Conservation (phyloP, 2,113 vertebrate species). For the Addax nasomaculatus region DNA sequence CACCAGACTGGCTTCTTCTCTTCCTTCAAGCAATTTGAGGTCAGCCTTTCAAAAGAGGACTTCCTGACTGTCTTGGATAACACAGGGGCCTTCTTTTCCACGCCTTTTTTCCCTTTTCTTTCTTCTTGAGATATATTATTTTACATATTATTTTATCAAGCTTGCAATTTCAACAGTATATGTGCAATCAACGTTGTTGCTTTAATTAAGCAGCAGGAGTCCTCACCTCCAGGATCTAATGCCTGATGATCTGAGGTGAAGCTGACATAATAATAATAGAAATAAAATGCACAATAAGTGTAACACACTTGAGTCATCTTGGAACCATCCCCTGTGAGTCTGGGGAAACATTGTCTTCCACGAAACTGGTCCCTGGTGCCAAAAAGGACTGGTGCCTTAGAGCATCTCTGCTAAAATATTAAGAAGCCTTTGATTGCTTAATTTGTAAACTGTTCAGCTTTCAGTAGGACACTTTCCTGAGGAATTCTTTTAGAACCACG, state of each 20-base stretch:
- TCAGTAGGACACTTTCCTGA: not conserved
- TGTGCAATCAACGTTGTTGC: not conserved
- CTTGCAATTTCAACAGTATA: not conserved
- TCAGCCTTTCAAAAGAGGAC: not conserved
- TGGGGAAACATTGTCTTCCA: not conserved
- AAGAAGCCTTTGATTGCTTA: not conserved
- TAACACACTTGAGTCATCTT: not conserved
- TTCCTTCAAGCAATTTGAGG: not conserved
- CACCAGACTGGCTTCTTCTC: not conserved
- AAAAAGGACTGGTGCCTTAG: not conserved
- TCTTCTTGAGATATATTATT: not conserved
- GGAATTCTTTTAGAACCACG: not conserved
- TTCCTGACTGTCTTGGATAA: not conserved
- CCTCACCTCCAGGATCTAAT: not conserved
- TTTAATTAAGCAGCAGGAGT: not conserved
- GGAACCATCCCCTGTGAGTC: not conserved
- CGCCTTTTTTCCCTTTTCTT: not conserved
- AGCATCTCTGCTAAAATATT: conserved; percentile 8
- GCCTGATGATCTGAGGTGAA: not conserved
- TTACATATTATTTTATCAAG: not conserved
- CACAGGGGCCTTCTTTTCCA: not conserved
- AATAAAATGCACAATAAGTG: not conserved
- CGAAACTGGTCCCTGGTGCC: not conserved
- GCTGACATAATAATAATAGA: not conserved
- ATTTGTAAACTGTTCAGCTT: not conserved